These are phyloP conservation scores for Chondrilla cf. caribensis DNA, from an alignment of 37 sponge, comb jelly and placozoan genomes.

Conservation along the genomic window DNA sequence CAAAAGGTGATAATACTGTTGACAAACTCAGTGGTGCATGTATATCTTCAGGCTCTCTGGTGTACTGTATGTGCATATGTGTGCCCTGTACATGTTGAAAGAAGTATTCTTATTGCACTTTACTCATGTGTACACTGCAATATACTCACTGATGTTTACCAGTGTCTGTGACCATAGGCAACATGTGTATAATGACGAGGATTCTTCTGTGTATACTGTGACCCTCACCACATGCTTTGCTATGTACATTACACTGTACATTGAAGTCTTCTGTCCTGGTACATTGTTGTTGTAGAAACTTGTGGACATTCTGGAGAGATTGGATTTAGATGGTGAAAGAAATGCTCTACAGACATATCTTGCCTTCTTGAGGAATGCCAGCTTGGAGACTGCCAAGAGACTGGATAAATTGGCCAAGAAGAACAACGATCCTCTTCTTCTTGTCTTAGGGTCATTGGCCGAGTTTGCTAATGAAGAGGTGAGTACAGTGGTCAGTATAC, in stretches of 20 bases:
- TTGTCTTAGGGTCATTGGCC: conserved; percentile 5
- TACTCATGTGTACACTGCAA: no score
- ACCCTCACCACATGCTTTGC: no score
- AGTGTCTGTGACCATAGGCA: no score
- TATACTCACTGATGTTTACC: no score
- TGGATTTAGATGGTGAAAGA: neutral
- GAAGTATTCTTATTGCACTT: no score
- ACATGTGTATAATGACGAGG: no score
- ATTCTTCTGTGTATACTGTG: no score
- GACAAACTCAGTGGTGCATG: no score
- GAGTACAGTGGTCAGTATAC: neutral
- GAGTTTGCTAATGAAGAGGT: conserved; percentile 13
- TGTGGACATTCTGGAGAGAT: neutral
- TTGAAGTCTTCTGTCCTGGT: no score
- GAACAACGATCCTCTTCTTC: conserved; percentile 13
- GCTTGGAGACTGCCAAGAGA: neutral
- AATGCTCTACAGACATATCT: neutral
- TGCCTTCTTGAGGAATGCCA: conserved; percentile 22
- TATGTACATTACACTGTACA: no score
- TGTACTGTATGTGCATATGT: neutral
- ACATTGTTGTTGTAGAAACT: neutral
- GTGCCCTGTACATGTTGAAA: no score
- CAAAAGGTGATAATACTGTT: conserved; percentile 61
- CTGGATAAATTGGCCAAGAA: conserved; percentile 7
- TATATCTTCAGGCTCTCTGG: neutral